A percentile compares a stretch with the other conserved stretches of the same genome.
These are phyloP conservation scores for Dendropsophus ebraccatus DNA, from an alignment of 2,113 vertebrate genomes.

Conservation along the genomic window DNA sequence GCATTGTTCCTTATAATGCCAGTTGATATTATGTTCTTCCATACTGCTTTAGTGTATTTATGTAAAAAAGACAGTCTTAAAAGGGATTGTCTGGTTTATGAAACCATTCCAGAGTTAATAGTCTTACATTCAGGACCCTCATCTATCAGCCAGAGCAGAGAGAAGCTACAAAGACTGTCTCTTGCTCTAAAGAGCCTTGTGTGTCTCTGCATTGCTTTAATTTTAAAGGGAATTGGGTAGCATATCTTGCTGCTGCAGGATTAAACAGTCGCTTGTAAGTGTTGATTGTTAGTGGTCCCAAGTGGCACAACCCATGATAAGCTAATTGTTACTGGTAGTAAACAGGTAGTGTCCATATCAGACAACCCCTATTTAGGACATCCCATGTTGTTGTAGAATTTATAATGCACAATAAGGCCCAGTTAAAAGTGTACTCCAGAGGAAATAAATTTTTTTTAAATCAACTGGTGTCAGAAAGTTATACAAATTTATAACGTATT, in stretches of 20 bases:
- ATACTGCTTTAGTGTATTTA: background rate
- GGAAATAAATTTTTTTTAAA: too few species aligned
- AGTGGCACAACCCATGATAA: background rate
- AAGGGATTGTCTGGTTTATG: background rate
- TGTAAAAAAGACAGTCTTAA: background rate
- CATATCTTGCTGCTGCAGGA: background rate
- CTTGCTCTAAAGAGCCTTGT: background rate
- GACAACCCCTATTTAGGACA: background rate
- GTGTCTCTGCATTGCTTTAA: background rate
- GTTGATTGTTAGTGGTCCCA: background rate
- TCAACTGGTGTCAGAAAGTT: too few species aligned
- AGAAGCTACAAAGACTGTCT: background rate
- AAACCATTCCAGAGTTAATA: background rate
- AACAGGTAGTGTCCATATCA: background rate
- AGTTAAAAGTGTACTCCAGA: background rate
- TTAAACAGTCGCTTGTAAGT: too few species aligned
- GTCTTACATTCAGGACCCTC: background rate
- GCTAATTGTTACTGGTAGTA: too few species aligned
- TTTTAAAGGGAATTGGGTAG: background rate
- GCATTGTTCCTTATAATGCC: background rate
- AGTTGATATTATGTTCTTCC: background rate
- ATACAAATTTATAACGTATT: too few species aligned
- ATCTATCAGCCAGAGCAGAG: background rate
- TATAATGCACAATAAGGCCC: background rate
- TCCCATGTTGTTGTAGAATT: background rate